Base-by-base conservation (phyloP, 2,888 invertebrate genomes). In the Drosophila rubida region DNA sequence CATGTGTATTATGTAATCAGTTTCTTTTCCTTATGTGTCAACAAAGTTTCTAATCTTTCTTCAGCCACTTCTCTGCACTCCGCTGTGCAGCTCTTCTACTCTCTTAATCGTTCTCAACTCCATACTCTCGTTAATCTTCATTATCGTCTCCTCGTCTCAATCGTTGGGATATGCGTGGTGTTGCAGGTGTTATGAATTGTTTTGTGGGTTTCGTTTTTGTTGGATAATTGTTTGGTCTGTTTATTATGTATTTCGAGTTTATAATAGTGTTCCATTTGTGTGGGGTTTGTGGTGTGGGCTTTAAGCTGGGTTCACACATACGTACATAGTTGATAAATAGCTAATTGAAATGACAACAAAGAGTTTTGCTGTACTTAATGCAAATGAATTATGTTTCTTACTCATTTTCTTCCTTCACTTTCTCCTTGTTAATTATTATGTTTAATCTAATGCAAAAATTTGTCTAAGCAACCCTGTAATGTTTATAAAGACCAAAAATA, bases 151-250 rank as follows among this genome's bases (percentile, higher is more conserved):
- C 46, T 63, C 45, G 35, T 70, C 35, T 82, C 74, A 69, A 76
- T 89, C 89, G 89, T 87, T 89, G 89, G 90, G 89, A 85, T 89
- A 88, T 90, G 90, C 85, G 82, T 86, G 85, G 72, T 83, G 41
- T 73, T 73, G 78, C 76, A 83, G 80, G 80, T 86, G 81, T 78
- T 50, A 45, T 68, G 68, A 71, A 65, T 72, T 41, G 48, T 60
- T 49, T 53, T 70, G 66, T 78, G 78, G 67, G 69, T 64, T 59
- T 64, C 45, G 48, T 72, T 77, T 39, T 77, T 39, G 46, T 76
- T 61, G 63, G 57, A 19, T 63, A 48, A 13, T 23, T 55, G 19
- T 42, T 65, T 74, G 69, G 63, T 76, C 65, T 79, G 58, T 53
- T 62, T 35, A 7, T 22, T 2, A 42, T 32, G 22, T 30, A 32